Evolutionary conservation across 2,113 vertebrate species (phyloP), one percentile per base, ranked within the genome.

Genomic region (crab-eating macaque (Macaca fascicularis)): DNA sequence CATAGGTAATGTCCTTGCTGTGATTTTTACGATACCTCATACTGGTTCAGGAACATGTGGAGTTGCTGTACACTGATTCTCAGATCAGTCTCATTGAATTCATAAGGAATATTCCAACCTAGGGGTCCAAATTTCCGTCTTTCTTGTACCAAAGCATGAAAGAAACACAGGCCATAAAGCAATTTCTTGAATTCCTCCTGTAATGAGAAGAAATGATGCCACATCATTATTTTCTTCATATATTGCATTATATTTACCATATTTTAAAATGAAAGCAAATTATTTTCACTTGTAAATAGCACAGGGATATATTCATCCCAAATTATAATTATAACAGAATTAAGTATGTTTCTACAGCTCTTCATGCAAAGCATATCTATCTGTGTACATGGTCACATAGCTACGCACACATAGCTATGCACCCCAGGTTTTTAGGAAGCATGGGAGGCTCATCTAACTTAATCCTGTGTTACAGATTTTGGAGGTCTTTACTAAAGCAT

Each of bases 41-140:
- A 99, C 96, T 99, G 99, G 92, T 99, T 98, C 6, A 99, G 98
- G 96, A 99, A 99, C 99, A 99, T 99, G 89, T 99, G 99, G 27
- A 99, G 98, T 76, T 99, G 99, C 95, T 99, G 99, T 4, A 99
- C 99, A 0, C 99, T 99, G 98, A 99, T 99, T 32, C 99, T 98
- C 72, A 99, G 98, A 97, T 99, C 99, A 0, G 99, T 99, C 98
- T 99, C 99, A 1, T 99, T 99, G 98, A 99, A 99, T 97, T 99
- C 99, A 0, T 99, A 99, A 0, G 99, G 99, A 96, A 99, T 99
- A 97, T 99, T 99, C 99, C 99, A 99, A 17, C 99, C 99, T 86
- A 99, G 86, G 0, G 99, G 99, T 35, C 99, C 99, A n/a, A 99
- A 99, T 97, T 99, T 99, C 45, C 98, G 98, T 78, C 99, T 99